Evolutionary conservation across 37 sponge, comb jelly and placozoan species (phyloP), one percentile per base, ranked within the genome.

Genomic region (Geodia barretti): DNA sequence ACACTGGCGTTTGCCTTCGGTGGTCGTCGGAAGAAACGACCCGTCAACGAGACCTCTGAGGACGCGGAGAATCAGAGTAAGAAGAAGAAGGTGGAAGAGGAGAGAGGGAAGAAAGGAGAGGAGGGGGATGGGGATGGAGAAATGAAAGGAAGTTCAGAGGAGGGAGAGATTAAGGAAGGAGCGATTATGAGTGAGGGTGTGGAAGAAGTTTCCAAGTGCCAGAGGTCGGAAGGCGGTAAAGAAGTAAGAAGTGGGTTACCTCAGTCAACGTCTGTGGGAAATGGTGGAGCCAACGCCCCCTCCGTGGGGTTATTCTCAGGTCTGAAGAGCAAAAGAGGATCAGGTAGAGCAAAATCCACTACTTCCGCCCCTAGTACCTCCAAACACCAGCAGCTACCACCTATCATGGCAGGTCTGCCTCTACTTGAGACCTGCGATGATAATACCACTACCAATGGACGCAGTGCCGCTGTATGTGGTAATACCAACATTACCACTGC

Each of bases 21-120:
- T n/a, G 70, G 40, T 41, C 77, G 41, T 84, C 77, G 36, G 20
- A 68, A 32, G 78, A 78, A 3, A 75, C 29, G 38, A 68, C 47
- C 38, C 68, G 39, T 20, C 72, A 79, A 38, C 30, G 34, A 81
- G 37, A 32, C 4, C 34, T 28, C 62, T 0, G 33, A 2, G 1
- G 41, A 65, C 41, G 41, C 3, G 24, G 41, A 1, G 1, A 25
- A n/a, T 1, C 40, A 3, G 58, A 25, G 23, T 11, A 3, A 4
- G 70, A 66, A 24, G 11, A 58, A 69, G 21, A 37, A 41, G 20
- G 71, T 20, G 4, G 47, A 33, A 42, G 26, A 60, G 11, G 39
- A 36, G 35, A 3, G 5, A 25, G 26, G 64, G 83, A 41, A 61
- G n/a, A 4, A 38, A 54, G 39, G 43, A n/a, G 39, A 60, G 19